Evolutionary conservation across 2,888 invertebrate genomes (phyloP).

Genomic region (Disparrhopalites patrizii): DNA sequence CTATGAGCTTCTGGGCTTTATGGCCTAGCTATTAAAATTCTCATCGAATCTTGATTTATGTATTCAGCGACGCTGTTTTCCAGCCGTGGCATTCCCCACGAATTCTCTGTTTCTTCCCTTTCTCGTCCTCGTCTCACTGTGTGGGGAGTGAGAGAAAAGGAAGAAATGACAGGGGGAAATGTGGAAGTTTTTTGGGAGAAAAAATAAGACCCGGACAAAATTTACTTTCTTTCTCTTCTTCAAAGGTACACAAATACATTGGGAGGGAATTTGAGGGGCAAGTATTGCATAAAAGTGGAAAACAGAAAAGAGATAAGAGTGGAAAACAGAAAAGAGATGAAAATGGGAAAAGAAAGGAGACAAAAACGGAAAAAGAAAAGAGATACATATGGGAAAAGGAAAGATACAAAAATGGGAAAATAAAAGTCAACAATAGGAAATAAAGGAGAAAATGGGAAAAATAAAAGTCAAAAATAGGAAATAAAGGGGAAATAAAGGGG

Average conservation of each 20-base stretch:
- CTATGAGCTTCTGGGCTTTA: not conserved
- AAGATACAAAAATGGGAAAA: constrained; percentile 6
- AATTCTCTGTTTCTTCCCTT: no score
- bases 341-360: not conserved
- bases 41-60: not conserved
- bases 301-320: no score
- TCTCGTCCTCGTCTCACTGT: no score
- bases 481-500: not conserved
- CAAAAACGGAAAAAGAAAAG: not conserved
- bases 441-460: not conserved
- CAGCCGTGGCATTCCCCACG: no score
- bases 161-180: no score
- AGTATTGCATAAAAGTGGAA: not conserved
- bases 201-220: no score
- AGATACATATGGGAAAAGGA: not conserved
- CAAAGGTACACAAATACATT: not conserved
- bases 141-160: no score
- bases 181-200: no score
- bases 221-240: not conserved
- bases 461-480: not conserved
- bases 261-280: not conserved
- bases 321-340: not conserved
- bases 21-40: not conserved
- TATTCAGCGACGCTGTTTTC: no score
- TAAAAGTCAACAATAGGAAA: no score